phyloP scores from a whole-genome alignment of 2,888 invertebrate species.

The Eupithecia insigniata region DNA sequence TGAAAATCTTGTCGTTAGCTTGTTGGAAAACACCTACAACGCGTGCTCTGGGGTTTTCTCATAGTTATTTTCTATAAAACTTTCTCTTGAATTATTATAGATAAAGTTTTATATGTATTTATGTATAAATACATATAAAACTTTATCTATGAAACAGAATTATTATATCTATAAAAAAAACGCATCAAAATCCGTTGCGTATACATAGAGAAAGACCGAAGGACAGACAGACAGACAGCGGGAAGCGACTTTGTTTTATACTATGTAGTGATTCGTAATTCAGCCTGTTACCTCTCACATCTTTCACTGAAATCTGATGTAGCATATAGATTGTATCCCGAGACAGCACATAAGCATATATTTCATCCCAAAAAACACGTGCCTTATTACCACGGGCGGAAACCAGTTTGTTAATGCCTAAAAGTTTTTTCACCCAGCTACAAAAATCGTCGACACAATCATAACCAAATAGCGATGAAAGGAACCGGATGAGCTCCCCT shows the following conservation, averaged over 20 bases:
- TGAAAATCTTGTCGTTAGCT: not conserved
- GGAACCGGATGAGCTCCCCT: slow-evolving; percentile 62
- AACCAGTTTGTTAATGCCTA: not conserved
- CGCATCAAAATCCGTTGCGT: too few species aligned
- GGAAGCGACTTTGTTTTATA: too few species aligned
- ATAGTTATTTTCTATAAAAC: too few species aligned
- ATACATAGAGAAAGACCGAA: too few species aligned
- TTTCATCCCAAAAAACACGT: not conserved
- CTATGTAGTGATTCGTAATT: too few species aligned
- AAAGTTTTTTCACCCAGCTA: not conserved
- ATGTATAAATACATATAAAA: too few species aligned
- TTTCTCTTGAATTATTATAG: too few species aligned
- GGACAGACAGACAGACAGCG: too few species aligned
- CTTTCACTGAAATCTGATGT: not conserved
- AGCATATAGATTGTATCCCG: not conserved
- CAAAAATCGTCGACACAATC: slow-evolving; percentile 3
- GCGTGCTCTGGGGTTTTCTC: not conserved
- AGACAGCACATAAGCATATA: not conserved
- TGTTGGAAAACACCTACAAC: not conserved
- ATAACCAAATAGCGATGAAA: slow-evolving; percentile 23
- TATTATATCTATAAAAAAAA: too few species aligned
- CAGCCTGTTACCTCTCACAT: not conserved
- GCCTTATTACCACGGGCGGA: not conserved
- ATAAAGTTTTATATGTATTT: too few species aligned
- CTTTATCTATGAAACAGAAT: too few species aligned